These are phyloP conservation scores for Typhlichthys subterraneus DNA, from an alignment of 2,797 vertebrate genomes.

Conservation along the genomic window DNA sequence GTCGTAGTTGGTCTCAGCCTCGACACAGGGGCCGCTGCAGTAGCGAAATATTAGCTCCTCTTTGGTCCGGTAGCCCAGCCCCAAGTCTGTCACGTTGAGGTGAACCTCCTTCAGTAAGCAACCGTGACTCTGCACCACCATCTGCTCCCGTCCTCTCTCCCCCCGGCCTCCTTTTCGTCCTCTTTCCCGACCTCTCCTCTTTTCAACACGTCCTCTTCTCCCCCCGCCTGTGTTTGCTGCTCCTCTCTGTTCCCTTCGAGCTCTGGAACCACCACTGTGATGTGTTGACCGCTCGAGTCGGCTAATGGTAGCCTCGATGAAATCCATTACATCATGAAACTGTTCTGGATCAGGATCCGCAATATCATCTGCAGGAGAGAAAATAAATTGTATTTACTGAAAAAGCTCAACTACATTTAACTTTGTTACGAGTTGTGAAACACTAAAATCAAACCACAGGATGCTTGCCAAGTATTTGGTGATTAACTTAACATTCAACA, in stretches of 20 bases:
- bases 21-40: slow-evolving; percentile 93
- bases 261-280: slow-evolving; percentile 68
- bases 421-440: no score
- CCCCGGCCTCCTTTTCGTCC: slow-evolving; percentile 75
- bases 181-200: slow-evolving; percentile 69
- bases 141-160: slow-evolving; percentile 70
- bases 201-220: slow-evolving; percentile 71
- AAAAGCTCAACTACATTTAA: background rate
- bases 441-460: no score
- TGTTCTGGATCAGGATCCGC: slow-evolving; percentile 88
- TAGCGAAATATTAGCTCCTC: slow-evolving; percentile 97
- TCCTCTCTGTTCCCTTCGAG: slow-evolving; percentile 80
- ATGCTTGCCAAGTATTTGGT: no score
- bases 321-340: slow-evolving; percentile 93
- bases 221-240: slow-evolving; percentile 74
- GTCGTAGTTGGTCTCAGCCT: slow-evolving; percentile 94
- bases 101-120: slow-evolving; percentile 94
- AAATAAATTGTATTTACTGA: slow-evolving; percentile 13
- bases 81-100: slow-evolving; percentile 96
- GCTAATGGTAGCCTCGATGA: slow-evolving; percentile 94
- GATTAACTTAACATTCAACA: no score
- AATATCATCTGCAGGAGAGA: slow-evolving; percentile 81
- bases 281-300: slow-evolving; percentile 89
- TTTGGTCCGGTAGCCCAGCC: slow-evolving; percentile 95
- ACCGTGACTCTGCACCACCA: slow-evolving; percentile 83